phyloP scores from a whole-genome alignment of 2,113 vertebrate species.

The Phalacrocorax brasilianus region DNA sequence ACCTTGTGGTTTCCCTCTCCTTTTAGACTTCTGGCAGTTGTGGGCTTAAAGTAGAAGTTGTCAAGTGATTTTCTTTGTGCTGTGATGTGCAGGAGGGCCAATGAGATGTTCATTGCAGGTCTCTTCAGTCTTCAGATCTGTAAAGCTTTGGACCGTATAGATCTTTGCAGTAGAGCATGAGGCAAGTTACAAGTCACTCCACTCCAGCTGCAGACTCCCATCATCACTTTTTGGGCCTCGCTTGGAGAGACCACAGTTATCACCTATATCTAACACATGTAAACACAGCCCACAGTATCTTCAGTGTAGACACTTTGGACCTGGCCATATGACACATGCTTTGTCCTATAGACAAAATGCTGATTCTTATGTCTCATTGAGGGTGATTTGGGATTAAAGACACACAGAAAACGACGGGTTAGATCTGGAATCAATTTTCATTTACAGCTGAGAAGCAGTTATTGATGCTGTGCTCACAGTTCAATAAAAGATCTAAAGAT shows the following conservation, averaged over 20 bases:
- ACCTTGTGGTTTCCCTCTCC: background rate
- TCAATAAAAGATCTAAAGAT: conserved; percentile 78
- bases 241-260: background rate
- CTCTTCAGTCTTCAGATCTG: background rate
- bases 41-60: background rate
- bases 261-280: accelerated
- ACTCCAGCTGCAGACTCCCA: background rate
- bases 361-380: conserved; percentile 32
- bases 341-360: background rate
- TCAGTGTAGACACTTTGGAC: background rate
- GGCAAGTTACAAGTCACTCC: background rate
- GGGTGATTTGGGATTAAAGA: conserved; percentile 62
- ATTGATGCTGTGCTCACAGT: conserved; percentile 74
- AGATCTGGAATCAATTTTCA: conserved; percentile 81
- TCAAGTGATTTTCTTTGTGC: background rate
- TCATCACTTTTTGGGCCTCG: accelerated
- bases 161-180: background rate
- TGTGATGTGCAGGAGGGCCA: background rate
- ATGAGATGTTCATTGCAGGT: background rate
- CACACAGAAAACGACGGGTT: conserved; percentile 67
- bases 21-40: background rate
- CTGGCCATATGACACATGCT: background rate
- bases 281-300: background rate
- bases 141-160: background rate
- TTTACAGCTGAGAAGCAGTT: conserved; percentile 77